Evolutionary conservation across 2,888 invertebrate species (phyloP).

Genomic region (Pheosia gnoma): DNA sequence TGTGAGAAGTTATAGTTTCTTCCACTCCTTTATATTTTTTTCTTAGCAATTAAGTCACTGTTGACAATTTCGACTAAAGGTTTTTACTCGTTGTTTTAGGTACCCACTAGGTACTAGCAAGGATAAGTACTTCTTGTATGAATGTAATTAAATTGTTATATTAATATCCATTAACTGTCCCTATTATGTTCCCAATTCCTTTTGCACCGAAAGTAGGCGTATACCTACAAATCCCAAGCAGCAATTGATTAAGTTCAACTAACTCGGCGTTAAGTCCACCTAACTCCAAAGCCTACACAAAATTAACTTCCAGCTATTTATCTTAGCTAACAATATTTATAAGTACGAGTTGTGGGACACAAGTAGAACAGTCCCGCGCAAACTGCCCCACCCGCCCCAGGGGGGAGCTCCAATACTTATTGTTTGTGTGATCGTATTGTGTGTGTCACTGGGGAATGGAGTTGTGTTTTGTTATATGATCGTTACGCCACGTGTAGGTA

Average conservation of each 20-base stretch:
- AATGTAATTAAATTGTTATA: too few relatives aligned
- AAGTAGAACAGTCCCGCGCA: neutral
- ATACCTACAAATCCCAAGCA: neutral
- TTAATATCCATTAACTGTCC: too few relatives aligned
- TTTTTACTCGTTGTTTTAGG: too few relatives aligned
- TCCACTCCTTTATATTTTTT: too few relatives aligned
- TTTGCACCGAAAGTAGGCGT: neutral
- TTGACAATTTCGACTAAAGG: too few relatives aligned
- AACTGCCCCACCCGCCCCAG: constrained; percentile 1
- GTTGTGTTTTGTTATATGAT: neutral
- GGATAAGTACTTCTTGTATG: too few relatives aligned
- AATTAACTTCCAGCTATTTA: neutral
- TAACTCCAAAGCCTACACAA: constrained; percentile 1
- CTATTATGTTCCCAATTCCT: neutral
- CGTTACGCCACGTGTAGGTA: neutral
- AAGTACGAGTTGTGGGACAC: constrained; percentile 1
- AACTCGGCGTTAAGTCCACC: neutral
- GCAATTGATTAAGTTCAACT: neutral
- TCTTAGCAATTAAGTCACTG: too few relatives aligned
- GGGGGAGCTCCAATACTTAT: constrained; percentile 4
- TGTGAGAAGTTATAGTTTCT: too few relatives aligned
- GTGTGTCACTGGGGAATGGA: neutral
- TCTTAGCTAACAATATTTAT: constrained; percentile 4
- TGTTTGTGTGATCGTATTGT: constrained; percentile 3
- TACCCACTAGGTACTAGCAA: too few relatives aligned